Evolutionary conservation across 2,797 vertebrate genomes (phyloP).

Genomic region (Syngnathus rostellatus): DNA sequence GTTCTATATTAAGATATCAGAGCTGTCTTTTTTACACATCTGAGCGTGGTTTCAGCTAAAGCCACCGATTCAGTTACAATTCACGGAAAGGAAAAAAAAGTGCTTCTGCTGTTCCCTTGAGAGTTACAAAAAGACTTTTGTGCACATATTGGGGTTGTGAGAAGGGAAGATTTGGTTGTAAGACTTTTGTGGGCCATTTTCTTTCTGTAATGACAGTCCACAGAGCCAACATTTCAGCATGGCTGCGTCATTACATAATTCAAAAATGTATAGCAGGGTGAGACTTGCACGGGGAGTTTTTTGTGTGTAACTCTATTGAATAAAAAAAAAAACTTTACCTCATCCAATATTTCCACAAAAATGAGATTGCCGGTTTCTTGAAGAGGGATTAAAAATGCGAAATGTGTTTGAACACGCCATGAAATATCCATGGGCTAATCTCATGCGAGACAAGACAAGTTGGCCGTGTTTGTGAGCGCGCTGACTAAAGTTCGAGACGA

Average conservation of each 20-base stretch:
- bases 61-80: not conserved
- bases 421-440: constrained; percentile 32
- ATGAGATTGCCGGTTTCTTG: constrained; percentile 5
- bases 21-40: not conserved
- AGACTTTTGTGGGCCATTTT: not conserved
- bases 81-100: not conserved
- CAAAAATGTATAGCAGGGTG: constrained; percentile 6
- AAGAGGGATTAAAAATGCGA: constrained; percentile 25
- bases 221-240: constrained; percentile 39
- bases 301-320: not conserved
- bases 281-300: not conserved
- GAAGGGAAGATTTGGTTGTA: not conserved
- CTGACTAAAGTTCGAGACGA: constrained; percentile 38
- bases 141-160: not conserved
- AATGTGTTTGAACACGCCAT: constrained; percentile 20
- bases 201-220: constrained; percentile 30
- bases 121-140: not conserved
- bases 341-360: not conserved
- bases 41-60: not conserved
- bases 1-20: constrained; percentile 11
- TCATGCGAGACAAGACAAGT: constrained; percentile 2
- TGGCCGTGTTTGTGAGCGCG: constrained; percentile 22
- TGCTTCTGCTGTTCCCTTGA: not conserved
- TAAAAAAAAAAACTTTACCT: not conserved
- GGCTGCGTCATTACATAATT: constrained; percentile 42